These are phyloP conservation scores for Orientallactaga bullata DNA, from an alignment of 2,113 vertebrate species.

Conservation along the genomic window DNA sequence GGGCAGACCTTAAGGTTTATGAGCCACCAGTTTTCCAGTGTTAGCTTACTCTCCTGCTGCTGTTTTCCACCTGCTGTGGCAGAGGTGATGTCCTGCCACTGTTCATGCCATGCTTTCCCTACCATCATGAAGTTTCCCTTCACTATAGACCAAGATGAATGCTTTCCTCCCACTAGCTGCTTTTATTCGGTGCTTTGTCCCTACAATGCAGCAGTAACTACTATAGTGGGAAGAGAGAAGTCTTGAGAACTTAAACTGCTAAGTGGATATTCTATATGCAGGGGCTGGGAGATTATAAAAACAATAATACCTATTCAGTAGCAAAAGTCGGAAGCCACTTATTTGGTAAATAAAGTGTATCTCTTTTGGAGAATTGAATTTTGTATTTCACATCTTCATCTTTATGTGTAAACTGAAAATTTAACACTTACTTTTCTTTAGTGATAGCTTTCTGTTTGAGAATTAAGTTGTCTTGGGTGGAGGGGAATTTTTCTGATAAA, in stretches of 20 bases:
- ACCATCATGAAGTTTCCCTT: too few species aligned
- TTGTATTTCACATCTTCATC: conserved; percentile 28
- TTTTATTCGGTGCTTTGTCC: too few species aligned
- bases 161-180: too few species aligned
- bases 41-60: too few species aligned
- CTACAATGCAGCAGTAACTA: too few species aligned
- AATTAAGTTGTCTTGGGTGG: background rate
- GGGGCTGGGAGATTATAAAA: background rate
- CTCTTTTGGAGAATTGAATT: background rate
- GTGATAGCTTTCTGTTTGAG: conserved; percentile 31
- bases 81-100: too few species aligned
- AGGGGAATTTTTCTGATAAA: too few species aligned
- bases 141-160: too few species aligned
- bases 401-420: conserved; percentile 62
- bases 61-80: too few species aligned
- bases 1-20: too few species aligned
- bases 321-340: background rate
- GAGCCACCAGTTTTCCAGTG: too few species aligned
- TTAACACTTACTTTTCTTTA: conserved; percentile 49
- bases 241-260: conserved; percentile 44
- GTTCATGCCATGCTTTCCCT: too few species aligned
- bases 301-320: background rate
- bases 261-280: background rate
- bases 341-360: background rate
- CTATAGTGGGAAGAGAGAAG: background rate